phyloP scores from a whole-genome alignment of 2,113 vertebrate species.

The Lichenostomus cassidix region DNA sequence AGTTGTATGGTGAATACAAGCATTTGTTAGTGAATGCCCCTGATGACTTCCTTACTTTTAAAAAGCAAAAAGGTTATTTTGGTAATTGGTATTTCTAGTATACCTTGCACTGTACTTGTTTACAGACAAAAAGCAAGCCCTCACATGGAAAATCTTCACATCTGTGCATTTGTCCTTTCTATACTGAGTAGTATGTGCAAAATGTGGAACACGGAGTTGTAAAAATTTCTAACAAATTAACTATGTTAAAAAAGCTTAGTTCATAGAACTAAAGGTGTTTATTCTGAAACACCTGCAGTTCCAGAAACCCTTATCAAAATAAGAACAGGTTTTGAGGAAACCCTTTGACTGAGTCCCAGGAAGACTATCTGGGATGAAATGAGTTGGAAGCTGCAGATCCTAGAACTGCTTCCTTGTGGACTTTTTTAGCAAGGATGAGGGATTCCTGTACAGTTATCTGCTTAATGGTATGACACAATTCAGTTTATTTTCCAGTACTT shows the following conservation, averaged over 20 bases:
- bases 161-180: background rate
- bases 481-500: background rate
- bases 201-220: background rate
- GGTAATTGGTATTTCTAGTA: background rate
- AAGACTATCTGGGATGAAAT: background rate
- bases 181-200: background rate
- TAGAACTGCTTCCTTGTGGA: background rate
- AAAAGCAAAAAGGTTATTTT: background rate
- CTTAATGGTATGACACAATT: background rate
- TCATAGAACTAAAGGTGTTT: background rate
- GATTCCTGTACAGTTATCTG: background rate
- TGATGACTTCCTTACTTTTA: background rate
- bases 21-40: background rate
- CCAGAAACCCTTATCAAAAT: background rate
- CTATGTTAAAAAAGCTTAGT: background rate
- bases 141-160: background rate
- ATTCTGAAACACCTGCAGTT: background rate
- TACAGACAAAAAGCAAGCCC: background rate
- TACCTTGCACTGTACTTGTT: background rate
- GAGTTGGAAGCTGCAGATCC: background rate
- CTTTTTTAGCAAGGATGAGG: background rate
- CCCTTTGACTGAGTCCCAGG: background rate
- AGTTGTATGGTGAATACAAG: background rate
- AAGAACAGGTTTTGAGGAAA: background rate
- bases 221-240: background rate